Conservation (phyloP, 2,888 invertebrate genomes). For the Erannis defoliaria region DNA sequence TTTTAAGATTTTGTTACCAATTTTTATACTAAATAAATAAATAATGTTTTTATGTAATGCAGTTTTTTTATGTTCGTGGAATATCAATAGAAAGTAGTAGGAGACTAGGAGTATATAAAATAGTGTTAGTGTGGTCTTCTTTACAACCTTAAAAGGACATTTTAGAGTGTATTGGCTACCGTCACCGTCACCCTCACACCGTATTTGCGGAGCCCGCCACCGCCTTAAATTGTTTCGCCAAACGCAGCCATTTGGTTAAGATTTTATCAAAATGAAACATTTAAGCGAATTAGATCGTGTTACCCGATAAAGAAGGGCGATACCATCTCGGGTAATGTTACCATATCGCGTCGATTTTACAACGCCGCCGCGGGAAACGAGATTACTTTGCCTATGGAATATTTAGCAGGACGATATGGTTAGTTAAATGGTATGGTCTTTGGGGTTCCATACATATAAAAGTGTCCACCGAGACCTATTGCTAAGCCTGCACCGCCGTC, state of each 20-base stretch:
- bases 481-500: no score
- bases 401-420: slow-evolving; percentile 22
- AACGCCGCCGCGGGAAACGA: slow-evolving; percentile 7
- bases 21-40: slow-evolving; percentile 2
- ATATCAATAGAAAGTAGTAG: background rate
- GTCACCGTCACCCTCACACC: no score
- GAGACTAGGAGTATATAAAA: no score
- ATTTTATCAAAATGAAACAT: slow-evolving; percentile 31
- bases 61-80: background rate
- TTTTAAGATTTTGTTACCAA: slow-evolving; percentile 23
- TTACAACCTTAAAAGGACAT: no score
- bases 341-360: slow-evolving; percentile 26
- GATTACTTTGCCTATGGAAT: slow-evolving; percentile 27
- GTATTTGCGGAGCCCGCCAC: background rate
- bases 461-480: no score
- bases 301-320: slow-evolving; percentile 22
- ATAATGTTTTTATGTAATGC: background rate
- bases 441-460: background rate
- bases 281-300: slow-evolving; percentile 28
- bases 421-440: background rate
- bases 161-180: no score
- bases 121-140: no score
- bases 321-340: slow-evolving; percentile 25
- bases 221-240: background rate
- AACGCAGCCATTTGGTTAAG: background rate